These are phyloP conservation scores for Geococcyx californianus DNA, from an alignment of 2,113 vertebrate genomes.

Conservation along the genomic window DNA sequence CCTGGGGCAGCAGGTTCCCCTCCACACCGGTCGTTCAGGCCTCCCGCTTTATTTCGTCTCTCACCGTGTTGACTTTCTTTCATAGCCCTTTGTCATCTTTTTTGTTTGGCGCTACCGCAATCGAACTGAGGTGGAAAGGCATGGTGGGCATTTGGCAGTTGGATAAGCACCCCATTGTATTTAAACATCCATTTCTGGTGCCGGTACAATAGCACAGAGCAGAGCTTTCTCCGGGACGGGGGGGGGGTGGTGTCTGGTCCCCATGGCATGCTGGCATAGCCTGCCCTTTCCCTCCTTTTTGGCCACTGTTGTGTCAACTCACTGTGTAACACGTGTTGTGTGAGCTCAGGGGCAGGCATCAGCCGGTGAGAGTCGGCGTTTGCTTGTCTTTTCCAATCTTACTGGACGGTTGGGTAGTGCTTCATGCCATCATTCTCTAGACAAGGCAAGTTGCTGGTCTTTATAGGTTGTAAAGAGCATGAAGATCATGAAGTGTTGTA, in stretches of 20 bases:
- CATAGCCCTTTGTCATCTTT: conserved; percentile 17
- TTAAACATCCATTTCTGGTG: background rate
- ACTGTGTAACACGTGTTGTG: background rate
- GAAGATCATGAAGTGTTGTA: background rate
- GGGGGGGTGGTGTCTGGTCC: background rate
- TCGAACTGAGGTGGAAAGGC: background rate
- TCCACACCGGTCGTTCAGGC: background rate
- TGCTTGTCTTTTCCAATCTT: background rate
- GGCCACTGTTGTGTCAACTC: background rate
- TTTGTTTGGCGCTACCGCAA: background rate
- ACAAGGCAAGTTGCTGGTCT: background rate
- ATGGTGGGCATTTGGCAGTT: background rate
- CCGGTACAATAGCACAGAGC: background rate
- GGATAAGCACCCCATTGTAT: background rate
- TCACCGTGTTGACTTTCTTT: background rate
- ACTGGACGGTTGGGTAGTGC: background rate
- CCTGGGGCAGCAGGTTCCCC: background rate
- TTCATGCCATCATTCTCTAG: background rate
- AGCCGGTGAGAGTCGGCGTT: background rate
- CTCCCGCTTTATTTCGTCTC: background rate
- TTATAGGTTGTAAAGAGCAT: background rate
- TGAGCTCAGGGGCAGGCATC: background rate
- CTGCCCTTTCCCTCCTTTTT: background rate
- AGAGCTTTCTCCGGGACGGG: background rate
- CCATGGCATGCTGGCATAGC: background rate